These are phyloP conservation scores for Recurvirostra avosetta DNA, from an alignment of 2,113 vertebrate genomes.

Conservation along the genomic window DNA sequence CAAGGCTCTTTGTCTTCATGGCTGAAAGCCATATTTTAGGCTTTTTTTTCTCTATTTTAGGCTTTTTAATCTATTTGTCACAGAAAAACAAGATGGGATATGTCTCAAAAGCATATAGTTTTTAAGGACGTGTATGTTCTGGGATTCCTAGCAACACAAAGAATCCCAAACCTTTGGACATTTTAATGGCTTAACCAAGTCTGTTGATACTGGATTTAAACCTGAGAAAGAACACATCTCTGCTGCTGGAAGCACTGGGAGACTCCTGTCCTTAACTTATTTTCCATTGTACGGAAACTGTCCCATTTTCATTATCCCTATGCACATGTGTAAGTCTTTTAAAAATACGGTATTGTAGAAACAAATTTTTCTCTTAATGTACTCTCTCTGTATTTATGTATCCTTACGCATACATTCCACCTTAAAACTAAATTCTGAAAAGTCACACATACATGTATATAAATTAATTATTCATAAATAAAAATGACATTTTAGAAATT, in stretches of 20 bases:
- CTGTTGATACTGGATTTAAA: not conserved
- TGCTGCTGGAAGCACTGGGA: not conserved
- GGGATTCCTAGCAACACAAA: not conserved
- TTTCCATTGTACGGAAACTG: not conserved
- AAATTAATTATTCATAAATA: not conserved
- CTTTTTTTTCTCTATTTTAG: not conserved
- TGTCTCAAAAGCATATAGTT: not conserved
- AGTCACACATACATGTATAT: not conserved
- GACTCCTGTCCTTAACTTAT: not conserved
- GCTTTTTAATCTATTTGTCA: not conserved
- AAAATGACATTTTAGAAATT: not conserved
- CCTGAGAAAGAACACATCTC: not conserved
- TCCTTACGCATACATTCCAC: not conserved
- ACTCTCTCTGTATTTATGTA: not conserved
- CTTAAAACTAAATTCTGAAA: not conserved
- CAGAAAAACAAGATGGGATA: not conserved
- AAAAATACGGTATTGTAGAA: not conserved
- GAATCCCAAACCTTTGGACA: not conserved
- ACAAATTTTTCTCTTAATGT: not conserved
- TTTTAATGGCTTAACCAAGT: conserved; percentile 1
- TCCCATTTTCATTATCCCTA: not conserved
- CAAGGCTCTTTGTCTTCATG: not conserved
- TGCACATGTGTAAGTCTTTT: not conserved
- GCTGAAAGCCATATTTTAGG: not conserved
- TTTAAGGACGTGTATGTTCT: not conserved